Evolutionary conservation across 1,140 invertebrate species (phyloP).

Genomic region (Bathynomus jamesi): DNA sequence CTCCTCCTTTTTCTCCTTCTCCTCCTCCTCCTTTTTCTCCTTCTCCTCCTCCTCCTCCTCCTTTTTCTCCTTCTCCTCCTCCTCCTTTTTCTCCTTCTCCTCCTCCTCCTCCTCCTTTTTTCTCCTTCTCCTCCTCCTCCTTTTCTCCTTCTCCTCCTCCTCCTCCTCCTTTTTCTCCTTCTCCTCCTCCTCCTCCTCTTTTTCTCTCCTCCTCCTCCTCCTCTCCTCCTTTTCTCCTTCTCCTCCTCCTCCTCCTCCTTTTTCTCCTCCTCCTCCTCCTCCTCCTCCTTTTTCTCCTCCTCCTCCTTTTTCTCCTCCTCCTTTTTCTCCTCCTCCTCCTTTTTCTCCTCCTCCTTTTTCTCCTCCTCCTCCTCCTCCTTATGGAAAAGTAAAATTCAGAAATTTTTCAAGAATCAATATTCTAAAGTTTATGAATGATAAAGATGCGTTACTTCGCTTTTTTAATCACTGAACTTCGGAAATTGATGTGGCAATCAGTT

Average conservation of each 20-base stretch:
- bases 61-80: background rate
- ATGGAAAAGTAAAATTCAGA: background rate
- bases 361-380: background rate
- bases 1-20: background rate
- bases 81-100: background rate
- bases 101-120: background rate
- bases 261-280: background rate
- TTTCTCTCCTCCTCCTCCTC: background rate
- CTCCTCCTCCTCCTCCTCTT: too few relatives aligned
- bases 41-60: too few relatives aligned
- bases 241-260: background rate
- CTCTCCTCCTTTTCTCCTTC: background rate
- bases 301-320: background rate
- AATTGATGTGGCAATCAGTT: too few relatives aligned
- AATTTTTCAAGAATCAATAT: too few relatives aligned
- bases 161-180: too few relatives aligned
- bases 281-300: background rate
- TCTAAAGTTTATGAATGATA: too few relatives aligned
- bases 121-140: background rate
- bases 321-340: background rate
- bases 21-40: background rate
- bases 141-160: background rate
- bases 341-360: background rate
- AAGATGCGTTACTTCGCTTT: too few relatives aligned
- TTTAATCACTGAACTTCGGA: too few relatives aligned